These are phyloP conservation scores for Delia radicum DNA, from an alignment of 1,140 invertebrate species.

Conservation along the genomic window DNA sequence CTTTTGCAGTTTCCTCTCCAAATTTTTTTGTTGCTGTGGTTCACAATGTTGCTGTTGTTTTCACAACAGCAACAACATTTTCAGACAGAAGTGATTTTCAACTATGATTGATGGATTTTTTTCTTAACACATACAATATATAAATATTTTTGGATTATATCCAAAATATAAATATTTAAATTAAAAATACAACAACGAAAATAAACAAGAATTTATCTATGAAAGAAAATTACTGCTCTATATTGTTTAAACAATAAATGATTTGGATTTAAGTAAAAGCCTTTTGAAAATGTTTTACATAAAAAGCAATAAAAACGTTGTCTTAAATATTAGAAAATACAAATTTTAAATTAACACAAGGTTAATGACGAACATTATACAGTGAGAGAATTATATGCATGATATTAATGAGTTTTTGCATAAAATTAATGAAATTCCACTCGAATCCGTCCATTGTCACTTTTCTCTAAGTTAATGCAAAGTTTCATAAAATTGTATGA, in stretches of 20 bases:
- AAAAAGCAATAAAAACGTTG: too few relatives aligned
- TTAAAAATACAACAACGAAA: background rate
- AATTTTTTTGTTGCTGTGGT: background rate
- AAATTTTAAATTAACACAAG: too few relatives aligned
- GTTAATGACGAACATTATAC: too few relatives aligned
- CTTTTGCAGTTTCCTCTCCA: background rate
- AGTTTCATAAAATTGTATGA: too few relatives aligned
- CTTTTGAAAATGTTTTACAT: too few relatives aligned
- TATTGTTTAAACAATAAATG: background rate
- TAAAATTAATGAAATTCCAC: too few relatives aligned
- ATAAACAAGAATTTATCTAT: background rate
- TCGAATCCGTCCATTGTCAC: too few relatives aligned
- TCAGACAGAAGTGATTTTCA: constrained; percentile 5
- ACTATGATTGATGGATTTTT: constrained; percentile 17
- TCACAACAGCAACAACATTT: background rate
- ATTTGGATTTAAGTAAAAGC: background rate
- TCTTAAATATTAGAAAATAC: too few relatives aligned
- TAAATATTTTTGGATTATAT: background rate
- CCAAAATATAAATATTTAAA: background rate
- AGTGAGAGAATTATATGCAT: too few relatives aligned
- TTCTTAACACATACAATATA: background rate
- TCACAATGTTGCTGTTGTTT: background rate
- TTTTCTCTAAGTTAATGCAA: too few relatives aligned
- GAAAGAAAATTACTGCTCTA: background rate
- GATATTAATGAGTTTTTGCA: too few relatives aligned